Evolutionary conservation across 1,140 invertebrate genomes (phyloP), one percentile per base, ranked within the genome.

Genomic region (Procambarus clarkii): DNA sequence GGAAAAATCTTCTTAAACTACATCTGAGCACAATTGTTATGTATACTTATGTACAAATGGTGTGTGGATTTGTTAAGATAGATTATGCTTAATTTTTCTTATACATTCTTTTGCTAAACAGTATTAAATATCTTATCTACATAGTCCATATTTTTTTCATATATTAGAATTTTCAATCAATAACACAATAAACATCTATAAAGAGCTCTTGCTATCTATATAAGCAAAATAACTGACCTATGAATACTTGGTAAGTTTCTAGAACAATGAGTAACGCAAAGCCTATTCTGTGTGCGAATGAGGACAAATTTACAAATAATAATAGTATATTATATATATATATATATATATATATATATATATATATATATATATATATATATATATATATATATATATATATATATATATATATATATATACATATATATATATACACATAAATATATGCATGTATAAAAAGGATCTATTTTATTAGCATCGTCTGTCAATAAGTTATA

Each of bases 81-180:
- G 54, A 91, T 91, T 91, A 91, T 91, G 88, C 88, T 85, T 86
- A 86, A 5, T 50, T 91, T 91, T 90, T 91, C 78, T 78, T 83
- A 50, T 64, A 79, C 71, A 69, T 85, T 84, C 85, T 88, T 91
- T 85, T 85, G 82, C 82, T 91, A 91, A 91, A 91, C 88, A 91
- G 88, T 91, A 86, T 79, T 85, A 91, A 91, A 91, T 91, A 85
- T n/a, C n/a, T n/a, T n/a, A n/a, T 91, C 88, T 91, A 91, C 88
- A 91, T 78, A 48, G 82, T 85, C 88, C 76, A 69, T 85, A 91
- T 78, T 83, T n/a, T n/a, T 60, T 50, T 24, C 79, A 82, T 76
- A 90, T 48, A 81, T 90, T 84, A 84, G 81, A 85, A 45, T 85
- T 91, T 79, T 85, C 88, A 91, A 82, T 85, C 76, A 74, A 86